A percentile compares a stretch with the other conserved stretches of the same genome.
These are phyloP conservation scores for Poecilus cupreus DNA, from an alignment of 2,888 invertebrate species.

Conservation along the genomic window DNA sequence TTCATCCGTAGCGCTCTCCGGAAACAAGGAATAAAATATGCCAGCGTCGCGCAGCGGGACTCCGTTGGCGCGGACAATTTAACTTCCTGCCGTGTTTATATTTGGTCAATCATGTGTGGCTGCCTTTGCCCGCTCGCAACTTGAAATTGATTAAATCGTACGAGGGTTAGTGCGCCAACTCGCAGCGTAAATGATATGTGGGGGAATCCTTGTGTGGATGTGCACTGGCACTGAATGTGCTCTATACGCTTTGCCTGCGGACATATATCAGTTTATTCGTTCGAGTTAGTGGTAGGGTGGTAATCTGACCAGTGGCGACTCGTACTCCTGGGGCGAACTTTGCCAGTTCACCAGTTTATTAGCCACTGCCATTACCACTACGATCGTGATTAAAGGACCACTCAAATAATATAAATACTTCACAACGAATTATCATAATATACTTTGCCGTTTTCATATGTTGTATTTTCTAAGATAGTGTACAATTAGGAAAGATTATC, in stretches of 20 bases:
- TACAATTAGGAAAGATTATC: no score
- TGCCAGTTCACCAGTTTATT: background rate
- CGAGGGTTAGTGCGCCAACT: slow-evolving; percentile 22
- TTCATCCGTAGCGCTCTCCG: slow-evolving; percentile 16
- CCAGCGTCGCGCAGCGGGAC: background rate
- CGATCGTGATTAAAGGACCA: background rate
- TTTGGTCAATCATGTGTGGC: slow-evolving; percentile 58
- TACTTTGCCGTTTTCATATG: no score
- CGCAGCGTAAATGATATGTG: slow-evolving; percentile 53
- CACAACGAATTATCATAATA: no score
- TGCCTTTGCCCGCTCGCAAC: slow-evolving; percentile 53
- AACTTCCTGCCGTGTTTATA: slow-evolving; percentile 54
- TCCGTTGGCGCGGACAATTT: slow-evolving; percentile 38
- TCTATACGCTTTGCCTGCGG: background rate
- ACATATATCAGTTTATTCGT: slow-evolving; percentile 40
- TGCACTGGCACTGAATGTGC: background rate
- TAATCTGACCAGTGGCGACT: slow-evolving; percentile 7
- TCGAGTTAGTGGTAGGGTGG: slow-evolving; percentile 10
- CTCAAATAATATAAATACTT: background rate
- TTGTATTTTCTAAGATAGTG: no score
- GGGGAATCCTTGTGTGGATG: slow-evolving; percentile 3
- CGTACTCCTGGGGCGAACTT: background rate
- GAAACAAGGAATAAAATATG: slow-evolving; percentile 52
- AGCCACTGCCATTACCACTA: background rate
- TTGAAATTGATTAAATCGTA: slow-evolving; percentile 59